Evolutionary conservation across 2,797 vertebrate species (phyloP).

Genomic region (Galago senegalensis): DNA sequence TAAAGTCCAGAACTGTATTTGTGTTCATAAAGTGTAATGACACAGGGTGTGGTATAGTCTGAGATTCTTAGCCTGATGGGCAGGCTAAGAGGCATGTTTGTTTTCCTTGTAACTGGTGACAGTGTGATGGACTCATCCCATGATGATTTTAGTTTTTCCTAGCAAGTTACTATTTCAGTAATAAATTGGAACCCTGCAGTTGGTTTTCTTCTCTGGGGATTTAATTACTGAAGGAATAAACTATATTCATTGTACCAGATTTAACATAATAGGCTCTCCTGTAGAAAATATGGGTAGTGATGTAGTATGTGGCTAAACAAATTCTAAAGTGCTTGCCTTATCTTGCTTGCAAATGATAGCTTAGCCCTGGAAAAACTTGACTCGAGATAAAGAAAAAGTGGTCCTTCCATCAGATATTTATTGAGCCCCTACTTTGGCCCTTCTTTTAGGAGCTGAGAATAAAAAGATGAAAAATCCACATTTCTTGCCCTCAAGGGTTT

Average conservation of each 20-base stretch:
- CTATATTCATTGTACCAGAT: neutral
- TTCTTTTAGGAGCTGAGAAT: neutral
- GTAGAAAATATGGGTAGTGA: neutral
- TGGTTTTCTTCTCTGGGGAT: neutral
- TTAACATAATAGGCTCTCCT: neutral
- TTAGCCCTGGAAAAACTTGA: neutral
- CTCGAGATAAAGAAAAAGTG: neutral
- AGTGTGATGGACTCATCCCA: neutral
- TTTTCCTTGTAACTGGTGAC: neutral
- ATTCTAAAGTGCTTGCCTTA: neutral
- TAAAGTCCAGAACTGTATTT: neutral
- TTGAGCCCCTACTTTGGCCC: neutral
- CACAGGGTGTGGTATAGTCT: neutral
- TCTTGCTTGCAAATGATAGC: neutral
- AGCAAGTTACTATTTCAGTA: conserved; percentile 33
- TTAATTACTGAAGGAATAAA: conserved; percentile 28
- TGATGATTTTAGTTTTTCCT: neutral
- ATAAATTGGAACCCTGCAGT: neutral
- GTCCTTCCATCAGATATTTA: neutral
- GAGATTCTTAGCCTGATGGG: neutral
- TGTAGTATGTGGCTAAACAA: neutral
- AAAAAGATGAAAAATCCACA: neutral
- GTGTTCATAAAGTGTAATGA: neutral
- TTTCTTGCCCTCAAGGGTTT: neutral
- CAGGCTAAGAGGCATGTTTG: neutral